phyloP scores from a whole-genome alignment of 2,113 vertebrate genomes.

The Pseudorasbora parva region DNA sequence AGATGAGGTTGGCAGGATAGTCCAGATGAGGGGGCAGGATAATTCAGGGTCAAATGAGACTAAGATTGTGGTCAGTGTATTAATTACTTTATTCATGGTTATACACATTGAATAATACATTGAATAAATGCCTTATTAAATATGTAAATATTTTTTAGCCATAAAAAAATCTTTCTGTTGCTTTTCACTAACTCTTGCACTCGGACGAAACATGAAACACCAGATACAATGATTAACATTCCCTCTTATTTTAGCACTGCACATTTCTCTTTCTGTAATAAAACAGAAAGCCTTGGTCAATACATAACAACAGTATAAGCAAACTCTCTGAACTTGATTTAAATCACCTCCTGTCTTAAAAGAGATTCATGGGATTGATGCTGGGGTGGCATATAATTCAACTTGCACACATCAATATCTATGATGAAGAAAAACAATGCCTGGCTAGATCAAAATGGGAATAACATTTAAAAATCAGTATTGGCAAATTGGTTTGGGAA shows the following conservation, averaged over 20 bases:
- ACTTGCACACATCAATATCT: constrained; percentile 19
- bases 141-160: neutral
- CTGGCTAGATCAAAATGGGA: neutral
- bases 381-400: neutral
- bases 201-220: neutral
- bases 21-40: too few relatives aligned
- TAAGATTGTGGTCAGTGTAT: neutral
- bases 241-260: constrained; percentile 11
- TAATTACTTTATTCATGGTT: neutral
- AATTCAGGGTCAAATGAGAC: too few relatives aligned
- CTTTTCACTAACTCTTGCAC: neutral
- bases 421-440: neutral
- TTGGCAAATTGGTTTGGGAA: too few relatives aligned
- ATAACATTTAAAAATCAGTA: neutral
- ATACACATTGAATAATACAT: neutral
- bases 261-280: constrained; percentile 32
- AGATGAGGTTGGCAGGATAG: too few relatives aligned
- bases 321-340: constrained; percentile 23
- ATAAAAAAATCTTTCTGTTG: neutral
- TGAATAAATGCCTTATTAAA: neutral
- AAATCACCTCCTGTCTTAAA: constrained; percentile 16
- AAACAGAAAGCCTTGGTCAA: constrained; percentile 45
- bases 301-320: neutral
- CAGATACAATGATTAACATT: neutral
- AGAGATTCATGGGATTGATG: constrained; percentile 4